These are phyloP conservation scores for Leptura quadrifasciata DNA, from an alignment of 2,888 invertebrate species.

Conservation along the genomic window DNA sequence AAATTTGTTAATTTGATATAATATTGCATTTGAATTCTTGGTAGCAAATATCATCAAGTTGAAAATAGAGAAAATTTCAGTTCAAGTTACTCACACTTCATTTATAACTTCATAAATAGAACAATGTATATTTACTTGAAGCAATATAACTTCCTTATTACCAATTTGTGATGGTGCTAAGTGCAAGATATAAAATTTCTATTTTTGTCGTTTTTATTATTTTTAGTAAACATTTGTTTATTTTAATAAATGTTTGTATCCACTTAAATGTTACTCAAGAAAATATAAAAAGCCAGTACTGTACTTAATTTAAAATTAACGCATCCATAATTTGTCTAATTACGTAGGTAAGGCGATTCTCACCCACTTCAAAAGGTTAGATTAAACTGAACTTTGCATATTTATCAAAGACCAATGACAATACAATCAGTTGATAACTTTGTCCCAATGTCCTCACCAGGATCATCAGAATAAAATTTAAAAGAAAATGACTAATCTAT, in stretches of 20 bases:
- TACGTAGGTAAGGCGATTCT: no score
- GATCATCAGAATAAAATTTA: no score
- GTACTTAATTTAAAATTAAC: no score
- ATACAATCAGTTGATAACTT: no score
- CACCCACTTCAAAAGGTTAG: no score
- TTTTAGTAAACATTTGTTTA: neutral
- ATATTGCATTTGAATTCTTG: neutral
- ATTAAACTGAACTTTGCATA: no score
- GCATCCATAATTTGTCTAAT: no score
- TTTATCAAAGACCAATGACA: no score
- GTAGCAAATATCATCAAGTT: neutral
- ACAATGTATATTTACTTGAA: neutral
- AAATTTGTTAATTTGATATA: neutral
- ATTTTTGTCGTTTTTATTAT: neutral
- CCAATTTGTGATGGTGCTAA: neutral
- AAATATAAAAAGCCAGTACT: no score
- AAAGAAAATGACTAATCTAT: no score
- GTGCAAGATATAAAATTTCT: neutral
- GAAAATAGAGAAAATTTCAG: neutral
- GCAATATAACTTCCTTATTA: neutral
- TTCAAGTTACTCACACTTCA: neutral
- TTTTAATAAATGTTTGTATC: neutral
- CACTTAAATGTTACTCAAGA: no score
- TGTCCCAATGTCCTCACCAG: no score
- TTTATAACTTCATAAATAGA: neutral